A percentile compares a stretch with the other conserved stretches of the same genome.
These are phyloP conservation scores for Harpagoxenus sublaevis DNA, from an alignment of 2,888 invertebrate genomes.

Conservation along the genomic window DNA sequence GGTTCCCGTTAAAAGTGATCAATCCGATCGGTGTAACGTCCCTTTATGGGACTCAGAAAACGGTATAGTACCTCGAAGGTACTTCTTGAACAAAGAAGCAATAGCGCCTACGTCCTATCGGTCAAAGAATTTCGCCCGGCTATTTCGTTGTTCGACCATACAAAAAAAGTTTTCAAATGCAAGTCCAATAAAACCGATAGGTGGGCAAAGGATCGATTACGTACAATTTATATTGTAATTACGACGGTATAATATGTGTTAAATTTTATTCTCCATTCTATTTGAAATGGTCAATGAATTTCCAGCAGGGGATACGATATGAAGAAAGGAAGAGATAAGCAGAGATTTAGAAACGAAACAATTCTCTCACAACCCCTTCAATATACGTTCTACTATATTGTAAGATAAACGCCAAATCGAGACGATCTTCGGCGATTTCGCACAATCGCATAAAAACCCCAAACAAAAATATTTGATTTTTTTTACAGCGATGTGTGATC, in stretches of 20 bases:
- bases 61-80: not conserved
- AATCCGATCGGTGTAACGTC: slow-evolving; percentile 68
- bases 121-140: not conserved
- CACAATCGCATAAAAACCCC: not conserved
- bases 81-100: slow-evolving; percentile 36
- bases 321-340: not conserved
- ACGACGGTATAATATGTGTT: not conserved
- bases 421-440: not conserved
- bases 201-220: not conserved
- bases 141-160: slow-evolving; percentile 4
- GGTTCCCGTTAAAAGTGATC: slow-evolving; percentile 62
- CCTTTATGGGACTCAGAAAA: slow-evolving; percentile 40
- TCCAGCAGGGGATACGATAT: not conserved
- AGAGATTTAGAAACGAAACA: not conserved
- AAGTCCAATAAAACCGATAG: not conserved
- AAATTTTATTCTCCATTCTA: not conserved
- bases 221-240: slow-evolving; percentile 4
- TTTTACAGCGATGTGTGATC: not conserved
- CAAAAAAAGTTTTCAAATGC: slow-evolving; percentile 16
- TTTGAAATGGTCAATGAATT: not conserved
- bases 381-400: not conserved
- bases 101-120: not conserved
- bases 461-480: slow-evolving; percentile 1
- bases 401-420: not conserved
- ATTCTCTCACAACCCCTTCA: not conserved